phyloP scores from a whole-genome alignment of 1,140 invertebrate species.

The Bombus confusus region DNA sequence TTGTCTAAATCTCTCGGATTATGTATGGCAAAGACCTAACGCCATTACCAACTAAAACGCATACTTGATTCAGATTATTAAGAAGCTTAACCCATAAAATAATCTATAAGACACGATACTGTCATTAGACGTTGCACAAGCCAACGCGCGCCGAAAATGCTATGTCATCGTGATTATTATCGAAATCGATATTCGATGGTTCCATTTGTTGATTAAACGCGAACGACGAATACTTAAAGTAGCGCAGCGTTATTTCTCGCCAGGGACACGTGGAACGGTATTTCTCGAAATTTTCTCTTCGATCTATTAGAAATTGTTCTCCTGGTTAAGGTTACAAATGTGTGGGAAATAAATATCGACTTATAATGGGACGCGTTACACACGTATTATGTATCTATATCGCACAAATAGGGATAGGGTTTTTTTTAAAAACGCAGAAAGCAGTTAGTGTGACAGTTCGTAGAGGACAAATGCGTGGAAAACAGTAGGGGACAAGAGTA shows the following conservation, averaged over 20 bases:
- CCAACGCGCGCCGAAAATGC: no score
- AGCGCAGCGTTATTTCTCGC: no score
- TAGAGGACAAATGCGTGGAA: slow-evolving; percentile 30
- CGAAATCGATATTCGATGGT: neutral
- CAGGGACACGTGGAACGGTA: no score
- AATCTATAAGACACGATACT: slow-evolving; percentile 62
- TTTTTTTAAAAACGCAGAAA: neutral
- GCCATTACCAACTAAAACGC: slow-evolving; percentile 13
- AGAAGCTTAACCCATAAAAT: slow-evolving; percentile 59
- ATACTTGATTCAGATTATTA: slow-evolving; percentile 17
- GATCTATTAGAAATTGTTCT: neutral
- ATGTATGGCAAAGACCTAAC: slow-evolving; percentile 1
- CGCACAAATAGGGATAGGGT: neutral
- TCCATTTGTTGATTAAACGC: neutral
- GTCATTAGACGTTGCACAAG: slow-evolving; percentile 56
- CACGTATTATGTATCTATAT: neutral
- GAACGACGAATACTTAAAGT: slow-evolving; percentile 25
- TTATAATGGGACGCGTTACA: neutral
- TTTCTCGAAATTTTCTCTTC: neutral
- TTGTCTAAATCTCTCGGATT: slow-evolving; percentile 47
- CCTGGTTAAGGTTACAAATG: no score
- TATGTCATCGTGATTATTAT: neutral
- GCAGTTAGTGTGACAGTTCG: neutral
- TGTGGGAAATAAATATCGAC: neutral
- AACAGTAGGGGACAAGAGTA: slow-evolving; percentile 55